A percentile compares a stretch with the other conserved stretches of the same genome.
Evolutionary conservation across 37 sponge, comb jelly and placozoan genomes (phyloP).

Genomic region (Geodia barretti): DNA sequence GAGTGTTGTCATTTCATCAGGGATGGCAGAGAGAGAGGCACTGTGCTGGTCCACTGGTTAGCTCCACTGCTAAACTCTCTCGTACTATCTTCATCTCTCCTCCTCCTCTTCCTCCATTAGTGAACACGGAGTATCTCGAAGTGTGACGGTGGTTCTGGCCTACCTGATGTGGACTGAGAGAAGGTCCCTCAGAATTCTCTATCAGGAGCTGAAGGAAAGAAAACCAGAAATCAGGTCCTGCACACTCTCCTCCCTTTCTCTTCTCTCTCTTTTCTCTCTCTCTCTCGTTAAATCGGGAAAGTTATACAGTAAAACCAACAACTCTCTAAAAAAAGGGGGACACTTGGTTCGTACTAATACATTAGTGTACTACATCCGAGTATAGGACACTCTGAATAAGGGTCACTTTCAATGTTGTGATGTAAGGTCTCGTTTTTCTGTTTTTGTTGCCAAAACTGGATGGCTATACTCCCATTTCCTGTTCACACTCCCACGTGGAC

Average conservation of each 20-base stretch:
- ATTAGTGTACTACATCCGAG: too few species aligned
- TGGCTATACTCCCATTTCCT: not conserved
- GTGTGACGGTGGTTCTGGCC: conserved; percentile 77
- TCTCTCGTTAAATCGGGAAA: too few species aligned
- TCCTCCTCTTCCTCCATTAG: conserved; percentile 11
- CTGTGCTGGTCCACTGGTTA: conserved; percentile 84
- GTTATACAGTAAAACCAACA: too few species aligned
- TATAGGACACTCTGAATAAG: not conserved
- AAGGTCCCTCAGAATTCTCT: conserved; percentile 22
- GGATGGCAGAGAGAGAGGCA: conserved; percentile 50
- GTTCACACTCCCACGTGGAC: too few species aligned
- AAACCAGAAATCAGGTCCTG: conserved; percentile 66
- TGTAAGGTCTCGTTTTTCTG: not conserved
- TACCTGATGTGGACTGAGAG: conserved; percentile 73
- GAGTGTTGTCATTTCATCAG: conserved; percentile 52
- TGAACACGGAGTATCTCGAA: conserved; percentile 75
- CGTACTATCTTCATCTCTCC: too few species aligned
- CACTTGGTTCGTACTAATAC: too few species aligned
- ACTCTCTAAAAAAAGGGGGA: too few species aligned
- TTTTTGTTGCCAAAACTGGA: not conserved
- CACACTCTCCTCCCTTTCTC: not conserved
- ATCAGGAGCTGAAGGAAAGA: conserved; percentile 13
- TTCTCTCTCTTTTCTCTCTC: not conserved
- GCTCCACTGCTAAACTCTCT: conserved; percentile 6
- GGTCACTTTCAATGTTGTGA: not conserved